Base-by-base conservation (phyloP, 2,797 vertebrate species). In the Notolabrus celidotus region DNA sequence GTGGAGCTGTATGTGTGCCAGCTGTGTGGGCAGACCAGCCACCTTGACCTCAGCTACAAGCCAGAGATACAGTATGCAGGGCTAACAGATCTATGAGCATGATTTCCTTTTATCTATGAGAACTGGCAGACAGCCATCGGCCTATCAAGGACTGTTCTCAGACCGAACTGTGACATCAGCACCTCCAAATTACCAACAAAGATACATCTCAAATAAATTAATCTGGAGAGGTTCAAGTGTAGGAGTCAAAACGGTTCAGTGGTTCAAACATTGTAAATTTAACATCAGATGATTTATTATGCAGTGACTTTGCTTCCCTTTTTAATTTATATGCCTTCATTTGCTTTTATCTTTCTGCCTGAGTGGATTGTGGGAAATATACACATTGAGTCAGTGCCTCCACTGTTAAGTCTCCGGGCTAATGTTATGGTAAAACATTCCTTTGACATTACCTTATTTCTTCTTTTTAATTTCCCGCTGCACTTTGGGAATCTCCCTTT, bases 391-490 rank as follows among this genome's bases (percentile, higher is more conserved):
- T 75, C 75, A 74, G 65, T 75, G 23, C 62, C 74, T 74, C 79
- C 77, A 34, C 67, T 22, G 15, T 45, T 22, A 22, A 45, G 19
- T 43, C 51, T 50, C 27, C 36, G 20, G 46, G 36, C 27, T 46
- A 12, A 14, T 87, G 78, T 89, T 86, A 75, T 80, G 68, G 57
- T 62, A 16, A 80, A 83, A 78, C 78, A 68, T 87, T 86, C 84
- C 74, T 76, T 51, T 45, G 22, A 50, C 71, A 47, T 87, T 62
- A 85, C 71, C 75, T 65, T 84, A 62, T 55, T 75, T 61, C 62
- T 78, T 41, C 54, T 54, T 75, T 85, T 58, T 74, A 74, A 74
- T 85, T 83, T 76, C 63, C 59, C 19, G 15, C 54, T 50, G 34
- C 23, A 42, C 69, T 83, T 71, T 55, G 72, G 74, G 62, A 79